These are phyloP conservation scores for Calyptomena viridis DNA, from an alignment of 2,113 vertebrate species.

Conservation along the genomic window DNA sequence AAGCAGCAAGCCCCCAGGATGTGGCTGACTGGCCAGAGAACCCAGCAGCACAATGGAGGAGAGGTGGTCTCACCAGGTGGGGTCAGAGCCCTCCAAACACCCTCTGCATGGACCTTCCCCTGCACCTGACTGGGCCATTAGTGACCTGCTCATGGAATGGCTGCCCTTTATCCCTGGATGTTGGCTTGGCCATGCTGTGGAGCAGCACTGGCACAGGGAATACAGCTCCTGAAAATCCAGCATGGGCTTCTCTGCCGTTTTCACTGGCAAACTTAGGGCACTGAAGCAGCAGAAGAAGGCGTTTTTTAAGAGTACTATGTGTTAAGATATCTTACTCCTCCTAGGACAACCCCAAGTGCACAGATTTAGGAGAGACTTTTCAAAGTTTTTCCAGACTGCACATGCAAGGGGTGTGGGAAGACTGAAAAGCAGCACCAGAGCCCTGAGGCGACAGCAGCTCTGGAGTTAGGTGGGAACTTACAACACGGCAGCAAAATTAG, in stretches of 20 bases:
- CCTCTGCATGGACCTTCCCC: not conserved
- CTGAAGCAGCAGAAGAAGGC: not conserved
- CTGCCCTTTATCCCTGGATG: not conserved
- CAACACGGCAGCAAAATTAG: slow-evolving; percentile 20
- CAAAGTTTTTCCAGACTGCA: not conserved
- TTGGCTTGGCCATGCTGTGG: not conserved
- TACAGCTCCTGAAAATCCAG: not conserved
- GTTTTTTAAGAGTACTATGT: not conserved
- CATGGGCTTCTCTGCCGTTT: not conserved
- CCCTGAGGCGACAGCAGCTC: slow-evolving; percentile 5
- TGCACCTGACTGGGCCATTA: not conserved
- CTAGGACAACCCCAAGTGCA: not conserved
- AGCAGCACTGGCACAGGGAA: rapidly evolving
- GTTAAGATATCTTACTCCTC: not conserved
- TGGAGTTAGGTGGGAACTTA: not conserved
- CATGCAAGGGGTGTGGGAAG: not conserved
- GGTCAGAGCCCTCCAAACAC: not conserved
- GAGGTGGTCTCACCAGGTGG: not conserved
- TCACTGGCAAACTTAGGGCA: not conserved
- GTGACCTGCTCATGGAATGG: rapidly evolving
- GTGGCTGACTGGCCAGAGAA: not conserved
- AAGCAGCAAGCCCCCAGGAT: not conserved
- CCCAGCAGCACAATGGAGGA: not conserved
- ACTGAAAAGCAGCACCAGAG: slow-evolving; percentile 14
- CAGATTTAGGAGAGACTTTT: not conserved